Evolutionary conservation across 2,797 vertebrate species (phyloP).

Genomic region (Carcharodon carcharias): DNA sequence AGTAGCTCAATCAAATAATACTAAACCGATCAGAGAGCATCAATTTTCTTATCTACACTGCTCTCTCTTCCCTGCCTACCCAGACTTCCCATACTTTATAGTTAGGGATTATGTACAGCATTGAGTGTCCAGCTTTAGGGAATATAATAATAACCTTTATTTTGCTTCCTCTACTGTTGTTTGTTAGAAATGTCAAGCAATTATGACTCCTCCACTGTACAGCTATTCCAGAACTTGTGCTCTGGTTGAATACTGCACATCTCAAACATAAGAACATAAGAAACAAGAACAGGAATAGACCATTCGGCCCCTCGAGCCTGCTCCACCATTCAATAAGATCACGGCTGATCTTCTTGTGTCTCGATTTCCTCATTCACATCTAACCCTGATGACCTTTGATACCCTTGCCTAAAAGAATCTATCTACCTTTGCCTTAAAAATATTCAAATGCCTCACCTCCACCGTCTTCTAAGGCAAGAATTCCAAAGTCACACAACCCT

Average conservation of each 20-base stretch:
- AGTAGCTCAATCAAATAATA: neutral
- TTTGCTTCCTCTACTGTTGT: neutral
- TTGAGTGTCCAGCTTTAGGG: neutral
- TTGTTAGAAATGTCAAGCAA: neutral
- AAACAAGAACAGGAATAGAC: no score
- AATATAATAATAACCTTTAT: neutral
- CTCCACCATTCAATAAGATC: no score
- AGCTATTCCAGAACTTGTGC: neutral
- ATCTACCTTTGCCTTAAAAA: no score
- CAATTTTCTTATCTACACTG: neutral
- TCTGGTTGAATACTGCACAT: neutral
- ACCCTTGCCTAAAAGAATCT: no score
- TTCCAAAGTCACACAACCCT: no score
- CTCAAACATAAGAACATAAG: no score
- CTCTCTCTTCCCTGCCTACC: neutral
- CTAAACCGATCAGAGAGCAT: neutral
- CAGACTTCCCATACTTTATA: neutral
- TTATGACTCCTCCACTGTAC: neutral
- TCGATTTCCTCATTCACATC: no score
- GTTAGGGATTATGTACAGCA: neutral
- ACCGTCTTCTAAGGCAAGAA: no score
- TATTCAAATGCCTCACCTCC: no score
- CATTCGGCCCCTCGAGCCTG: no score
- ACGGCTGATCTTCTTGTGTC: no score
- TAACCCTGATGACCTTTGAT: no score